phyloP scores from a whole-genome alignment of 2,113 vertebrate species.

The Otus sunia region DNA sequence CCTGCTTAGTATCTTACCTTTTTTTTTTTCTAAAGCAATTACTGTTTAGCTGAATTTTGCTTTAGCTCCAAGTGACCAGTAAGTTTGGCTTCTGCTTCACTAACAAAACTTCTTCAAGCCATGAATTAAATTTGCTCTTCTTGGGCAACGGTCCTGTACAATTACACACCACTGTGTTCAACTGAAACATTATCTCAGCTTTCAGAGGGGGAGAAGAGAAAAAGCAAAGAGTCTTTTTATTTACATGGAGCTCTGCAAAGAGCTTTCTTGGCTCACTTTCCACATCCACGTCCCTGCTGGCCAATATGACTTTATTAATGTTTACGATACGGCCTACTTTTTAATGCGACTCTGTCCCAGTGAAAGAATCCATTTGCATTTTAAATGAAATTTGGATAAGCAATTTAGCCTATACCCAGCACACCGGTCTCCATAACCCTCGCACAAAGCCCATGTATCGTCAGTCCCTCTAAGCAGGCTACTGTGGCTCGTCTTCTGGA shows the following conservation, averaged over 20 bases:
- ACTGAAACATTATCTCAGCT: neutral
- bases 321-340: constrained; percentile 16
- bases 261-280: constrained; percentile 32
- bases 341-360: neutral
- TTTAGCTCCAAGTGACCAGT: neutral
- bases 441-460: accelerated
- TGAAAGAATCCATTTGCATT: constrained; percentile 34
- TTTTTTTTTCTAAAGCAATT: neutral
- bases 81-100: neutral
- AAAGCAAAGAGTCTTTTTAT: neutral
- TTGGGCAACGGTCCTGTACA: neutral
- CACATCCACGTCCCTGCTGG: neutral
- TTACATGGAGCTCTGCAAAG: neutral
- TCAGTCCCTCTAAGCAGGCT: accelerated
- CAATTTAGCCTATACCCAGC: neutral
- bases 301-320: constrained; percentile 20
- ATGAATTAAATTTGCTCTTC: neutral
- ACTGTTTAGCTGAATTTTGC: neutral
- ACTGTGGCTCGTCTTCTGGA: accelerated
- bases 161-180: neutral
- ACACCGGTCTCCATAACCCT: neutral
- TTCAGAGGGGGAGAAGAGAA: neutral
- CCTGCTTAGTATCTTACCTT: neutral
- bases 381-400: constrained; percentile 18
- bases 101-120: neutral